Evolutionary conservation across 2,113 vertebrate genomes (phyloP), one percentile per base, ranked within the genome.

Genomic region (Thomomys bottae): DNA sequence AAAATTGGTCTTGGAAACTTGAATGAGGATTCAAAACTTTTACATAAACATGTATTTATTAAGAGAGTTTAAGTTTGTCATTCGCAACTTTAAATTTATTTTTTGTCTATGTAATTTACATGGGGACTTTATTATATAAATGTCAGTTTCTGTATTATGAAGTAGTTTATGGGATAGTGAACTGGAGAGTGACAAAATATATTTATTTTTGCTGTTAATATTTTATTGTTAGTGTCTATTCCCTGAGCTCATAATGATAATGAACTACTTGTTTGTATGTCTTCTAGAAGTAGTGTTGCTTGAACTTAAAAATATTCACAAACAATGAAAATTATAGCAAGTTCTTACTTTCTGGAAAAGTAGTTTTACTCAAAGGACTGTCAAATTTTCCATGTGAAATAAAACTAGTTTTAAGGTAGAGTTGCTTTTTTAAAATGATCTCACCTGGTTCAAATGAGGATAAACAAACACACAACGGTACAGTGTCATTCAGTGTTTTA

Each of bases 131-230:
- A 67, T 82, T 40, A 6, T 73, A 24, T 89, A 82, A 89, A 70
- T 28, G 78, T 82, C 34, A 82, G 28, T 90, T 82, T 78, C 84
- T 82, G 12, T 93, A 42, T 77, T 32, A 67, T 72, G 38, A 61
- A 88, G 64, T 86, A 36, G 75, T 88, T 90, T 79, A 64, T 84
- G 78, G 94, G 93, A 86, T 88, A 61, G n/a, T 79, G 38, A 85
- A 42, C 38, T 68, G 15, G 15, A 75, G 38, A 78, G 24, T 49
- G 89, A 68, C 84, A 83, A 84, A 85, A 38, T 88, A 91, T 90
- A 45, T 94, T 90, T 87, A 59, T 15, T 91, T 32, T 75, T 86
- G 38, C 64, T 42, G 84, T 1, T 70, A 79, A 83, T 86, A 78
- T 73, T 84, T 92, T 36, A 54, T 83, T 92, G 57, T 78, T 91